phyloP scores from a whole-genome alignment of 2,888 invertebrate genomes.

The Hirtodrosophila cameraria region DNA sequence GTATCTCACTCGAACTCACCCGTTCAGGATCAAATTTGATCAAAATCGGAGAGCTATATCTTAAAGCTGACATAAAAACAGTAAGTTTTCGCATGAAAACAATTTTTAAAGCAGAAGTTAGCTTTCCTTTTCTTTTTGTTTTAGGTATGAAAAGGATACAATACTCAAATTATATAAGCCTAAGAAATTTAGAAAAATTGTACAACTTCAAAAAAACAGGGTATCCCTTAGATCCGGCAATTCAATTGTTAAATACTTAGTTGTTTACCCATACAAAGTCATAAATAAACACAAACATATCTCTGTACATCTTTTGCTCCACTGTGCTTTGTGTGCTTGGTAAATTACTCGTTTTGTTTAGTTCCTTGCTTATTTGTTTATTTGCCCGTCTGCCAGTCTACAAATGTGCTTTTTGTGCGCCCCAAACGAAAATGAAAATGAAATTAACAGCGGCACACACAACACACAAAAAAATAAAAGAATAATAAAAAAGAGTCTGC shows the following conservation, averaged over 20 bases:
- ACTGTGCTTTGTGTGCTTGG: constrained; percentile 47
- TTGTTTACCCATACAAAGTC: constrained; percentile 51
- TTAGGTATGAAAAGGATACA: too few relatives aligned
- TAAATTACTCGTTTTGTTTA: constrained; percentile 69
- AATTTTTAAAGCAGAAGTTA: too few relatives aligned
- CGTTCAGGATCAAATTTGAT: too few relatives aligned
- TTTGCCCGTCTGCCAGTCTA: constrained; percentile 55
- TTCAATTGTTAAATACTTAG: background rate
- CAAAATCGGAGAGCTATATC: too few relatives aligned
- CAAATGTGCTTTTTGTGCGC: constrained; percentile 31
- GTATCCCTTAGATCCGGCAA: constrained; percentile 16
- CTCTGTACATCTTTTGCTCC: constrained; percentile 24
- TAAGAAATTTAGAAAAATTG: too few relatives aligned
- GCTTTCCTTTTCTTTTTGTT: too few relatives aligned
- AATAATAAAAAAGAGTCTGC: constrained; percentile 28
- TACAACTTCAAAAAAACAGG: too few relatives aligned
- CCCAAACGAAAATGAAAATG: constrained; percentile 52
- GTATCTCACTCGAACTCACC: too few relatives aligned
- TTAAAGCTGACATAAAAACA: too few relatives aligned
- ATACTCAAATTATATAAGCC: too few relatives aligned
- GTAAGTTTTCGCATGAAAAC: too few relatives aligned
- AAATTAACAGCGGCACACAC: constrained; percentile 59
- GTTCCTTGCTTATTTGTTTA: constrained; percentile 70
- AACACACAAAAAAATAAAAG: constrained; percentile 22
- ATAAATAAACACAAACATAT: constrained; percentile 44